Conservation (phyloP, 1,140 invertebrate genomes). For the Latrodectus geometricus region DNA sequence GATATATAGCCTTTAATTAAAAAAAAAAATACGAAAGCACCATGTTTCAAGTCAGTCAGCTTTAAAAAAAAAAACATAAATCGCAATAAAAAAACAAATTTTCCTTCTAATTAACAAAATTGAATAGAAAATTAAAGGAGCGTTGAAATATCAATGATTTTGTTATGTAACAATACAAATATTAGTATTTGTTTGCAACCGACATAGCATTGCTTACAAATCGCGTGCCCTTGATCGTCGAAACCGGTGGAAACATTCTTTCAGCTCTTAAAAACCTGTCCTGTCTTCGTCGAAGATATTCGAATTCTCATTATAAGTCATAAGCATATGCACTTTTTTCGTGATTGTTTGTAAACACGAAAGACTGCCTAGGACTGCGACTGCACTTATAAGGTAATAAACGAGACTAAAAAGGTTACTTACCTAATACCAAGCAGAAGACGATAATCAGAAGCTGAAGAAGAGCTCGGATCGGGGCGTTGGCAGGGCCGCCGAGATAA, state of each 20-base stretch:
- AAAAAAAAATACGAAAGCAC: no score
- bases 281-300: no score
- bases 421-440: slow-evolving; percentile 34
- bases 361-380: background rate
- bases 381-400: background rate
- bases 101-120: no score
- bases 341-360: slow-evolving; percentile 20
- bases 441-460: slow-evolving; percentile 26
- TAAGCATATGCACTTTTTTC: background rate
- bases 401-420: slow-evolving; percentile 12
- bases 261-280: no score
- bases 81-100: no score
- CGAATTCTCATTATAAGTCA: background rate
- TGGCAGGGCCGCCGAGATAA: slow-evolving; percentile 32
- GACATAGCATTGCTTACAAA: no score
- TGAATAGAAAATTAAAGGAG: background rate
- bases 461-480: slow-evolving; percentile 10
- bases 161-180: background rate
- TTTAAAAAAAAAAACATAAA: no score
- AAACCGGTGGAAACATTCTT: no score
- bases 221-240: no score
- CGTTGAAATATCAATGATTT: background rate
- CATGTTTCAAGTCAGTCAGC: no score
- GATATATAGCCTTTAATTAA: no score
- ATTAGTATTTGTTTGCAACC: no score